These are phyloP conservation scores for Thaumetopoea pityocampa DNA, from an alignment of 1,140 invertebrate genomes.

Conservation along the genomic window DNA sequence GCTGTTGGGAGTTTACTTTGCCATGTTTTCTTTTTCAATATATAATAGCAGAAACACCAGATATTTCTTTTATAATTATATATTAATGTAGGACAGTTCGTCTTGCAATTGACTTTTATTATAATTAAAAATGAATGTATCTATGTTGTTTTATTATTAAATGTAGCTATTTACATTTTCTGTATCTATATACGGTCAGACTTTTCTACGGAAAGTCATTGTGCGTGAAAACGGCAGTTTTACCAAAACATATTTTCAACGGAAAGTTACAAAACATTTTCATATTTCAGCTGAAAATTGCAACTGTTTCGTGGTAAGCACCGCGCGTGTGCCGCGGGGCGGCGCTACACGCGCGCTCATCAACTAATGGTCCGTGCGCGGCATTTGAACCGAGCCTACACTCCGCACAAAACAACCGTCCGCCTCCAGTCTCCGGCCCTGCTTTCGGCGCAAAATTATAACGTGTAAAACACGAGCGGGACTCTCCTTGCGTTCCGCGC, in stretches of 20 bases:
- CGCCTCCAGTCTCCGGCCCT: constrained; percentile 48
- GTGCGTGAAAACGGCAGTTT: constrained; percentile 66
- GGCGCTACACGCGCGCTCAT: constrained; percentile 68
- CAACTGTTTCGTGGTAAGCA: constrained; percentile 52
- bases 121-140: constrained; percentile 15
- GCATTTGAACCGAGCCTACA: constrained; percentile 73
- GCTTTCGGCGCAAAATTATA: constrained; percentile 73
- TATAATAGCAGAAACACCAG: too few relatives aligned
- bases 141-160: constrained; percentile 16
- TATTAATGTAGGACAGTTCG: too few relatives aligned
- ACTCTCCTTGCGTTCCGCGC: constrained; percentile 70
- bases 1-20: too few relatives aligned
- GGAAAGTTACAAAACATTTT: constrained; percentile 67
- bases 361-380: constrained; percentile 74
- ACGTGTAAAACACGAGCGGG: constrained; percentile 73
- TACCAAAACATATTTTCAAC: constrained; percentile 64
- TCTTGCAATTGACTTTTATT: too few relatives aligned
- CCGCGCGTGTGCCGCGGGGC: constrained; percentile 46
- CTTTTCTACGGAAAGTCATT: constrained; percentile 58
- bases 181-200: constrained; percentile 43
- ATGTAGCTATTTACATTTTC: too few relatives aligned
- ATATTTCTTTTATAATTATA: too few relatives aligned
- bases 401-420: constrained; percentile 63
- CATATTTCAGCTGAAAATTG: constrained; percentile 69
- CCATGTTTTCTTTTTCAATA: too few relatives aligned